These are phyloP conservation scores for Sinocyclocheilus anshuiensis DNA, from an alignment of 2,113 vertebrate species.

Conservation along the genomic window DNA sequence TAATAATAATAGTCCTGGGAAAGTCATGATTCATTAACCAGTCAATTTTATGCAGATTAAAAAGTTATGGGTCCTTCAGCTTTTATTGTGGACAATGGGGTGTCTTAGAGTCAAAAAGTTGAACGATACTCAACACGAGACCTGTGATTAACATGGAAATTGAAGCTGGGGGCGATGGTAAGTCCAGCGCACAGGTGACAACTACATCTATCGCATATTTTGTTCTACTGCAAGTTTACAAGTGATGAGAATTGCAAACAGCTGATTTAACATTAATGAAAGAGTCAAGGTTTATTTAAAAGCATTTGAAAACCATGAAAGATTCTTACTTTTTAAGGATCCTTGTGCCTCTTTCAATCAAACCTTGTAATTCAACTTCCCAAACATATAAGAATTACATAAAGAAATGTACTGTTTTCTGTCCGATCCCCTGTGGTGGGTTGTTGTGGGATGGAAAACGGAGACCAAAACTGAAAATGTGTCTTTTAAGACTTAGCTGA, in stretches of 20 bases:
- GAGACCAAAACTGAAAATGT: slow-evolving; percentile 36
- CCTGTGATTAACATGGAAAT: slow-evolving; percentile 67
- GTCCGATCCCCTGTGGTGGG: not conserved
- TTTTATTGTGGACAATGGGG: not conserved
- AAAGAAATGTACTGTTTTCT: not conserved
- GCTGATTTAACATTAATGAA: slow-evolving; percentile 66
- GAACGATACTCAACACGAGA: slow-evolving; percentile 43
- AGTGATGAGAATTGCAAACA: slow-evolving; percentile 69
- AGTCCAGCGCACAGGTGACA: slow-evolving; percentile 51
- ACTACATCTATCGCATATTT: slow-evolving; percentile 58
- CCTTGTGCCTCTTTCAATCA: slow-evolving; percentile 38
- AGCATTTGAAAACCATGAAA: slow-evolving; percentile 64
- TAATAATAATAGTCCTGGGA: not conserved
- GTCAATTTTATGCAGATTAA: not conserved
- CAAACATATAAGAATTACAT: not conserved
- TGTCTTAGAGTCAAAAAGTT: not conserved
- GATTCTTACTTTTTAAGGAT: slow-evolving; percentile 62
- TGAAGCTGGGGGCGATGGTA: slow-evolving; percentile 63
- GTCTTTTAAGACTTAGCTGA: slow-evolving; percentile 34
- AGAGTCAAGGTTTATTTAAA: slow-evolving; percentile 62
- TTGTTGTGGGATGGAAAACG: slow-evolving; percentile 6
- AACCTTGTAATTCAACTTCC: not conserved
- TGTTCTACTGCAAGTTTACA: slow-evolving; percentile 54
- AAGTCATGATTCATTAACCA: not conserved
- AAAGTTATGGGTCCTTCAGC: not conserved